Conservation (phyloP, 2,113 vertebrate genomes). For the Lathamus discolor region DNA sequence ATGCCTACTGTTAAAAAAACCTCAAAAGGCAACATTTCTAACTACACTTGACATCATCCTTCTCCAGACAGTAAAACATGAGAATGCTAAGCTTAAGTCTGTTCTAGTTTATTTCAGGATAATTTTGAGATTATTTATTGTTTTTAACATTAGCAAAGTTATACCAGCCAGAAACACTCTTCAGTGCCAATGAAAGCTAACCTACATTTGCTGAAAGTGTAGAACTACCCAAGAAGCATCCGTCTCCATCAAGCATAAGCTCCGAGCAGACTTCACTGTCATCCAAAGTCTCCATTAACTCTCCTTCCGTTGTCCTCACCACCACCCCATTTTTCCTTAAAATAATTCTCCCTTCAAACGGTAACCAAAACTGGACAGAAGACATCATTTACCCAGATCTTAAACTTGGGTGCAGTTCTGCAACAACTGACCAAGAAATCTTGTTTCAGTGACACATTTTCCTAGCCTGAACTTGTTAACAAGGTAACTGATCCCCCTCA, state of each 20-base stretch:
- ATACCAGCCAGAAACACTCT: not conserved
- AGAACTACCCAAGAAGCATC: not conserved
- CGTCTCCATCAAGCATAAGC: not conserved
- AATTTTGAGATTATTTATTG: not conserved
- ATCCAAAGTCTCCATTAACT: not conserved
- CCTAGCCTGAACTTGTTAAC: not conserved
- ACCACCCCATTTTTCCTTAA: not conserved
- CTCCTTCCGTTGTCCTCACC: not conserved
- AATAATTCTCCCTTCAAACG: not conserved
- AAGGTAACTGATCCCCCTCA: not conserved
- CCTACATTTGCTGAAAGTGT: not conserved
- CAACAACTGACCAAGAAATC: not conserved
- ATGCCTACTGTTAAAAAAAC: not conserved
- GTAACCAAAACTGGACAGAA: not conserved
- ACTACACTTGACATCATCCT: not conserved
- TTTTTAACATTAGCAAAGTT: not conserved
- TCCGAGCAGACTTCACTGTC: rapidly evolving
- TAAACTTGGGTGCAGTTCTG: not conserved
- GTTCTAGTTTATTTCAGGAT: not conserved
- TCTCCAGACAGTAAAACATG: not conserved
- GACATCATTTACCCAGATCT: not conserved
- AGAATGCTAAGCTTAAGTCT: not conserved
- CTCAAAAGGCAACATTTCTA: not conserved
- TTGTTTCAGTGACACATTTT: not conserved
- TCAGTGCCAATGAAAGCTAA: not conserved